Evolutionary conservation across 2,113 vertebrate genomes (phyloP), one percentile per base, ranked within the genome.

Genomic region (Sebastes schlegelii): DNA sequence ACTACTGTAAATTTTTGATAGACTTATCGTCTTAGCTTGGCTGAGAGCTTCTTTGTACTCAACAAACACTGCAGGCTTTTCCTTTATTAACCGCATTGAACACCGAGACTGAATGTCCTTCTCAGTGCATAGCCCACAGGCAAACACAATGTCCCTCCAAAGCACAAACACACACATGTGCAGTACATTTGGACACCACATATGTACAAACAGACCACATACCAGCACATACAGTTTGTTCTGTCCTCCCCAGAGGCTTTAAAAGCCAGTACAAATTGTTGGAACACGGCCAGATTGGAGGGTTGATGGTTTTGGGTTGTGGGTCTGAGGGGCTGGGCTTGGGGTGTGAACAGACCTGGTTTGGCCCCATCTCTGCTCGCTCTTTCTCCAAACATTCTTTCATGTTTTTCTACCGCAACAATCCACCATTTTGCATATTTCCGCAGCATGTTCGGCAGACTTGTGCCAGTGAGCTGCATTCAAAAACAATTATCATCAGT

Each of bases 341-440:
- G 17, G 34, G 58, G 58, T 63, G 82, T 13, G 65, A 63, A 68
- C 19, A 51, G 23, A 88, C 7, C 55, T 43, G 55, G 42, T 77
- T 49, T 69, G 79, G 60, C 66, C 16, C 4, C 10, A 34, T 68
- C 19, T 71, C 43, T 26, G 8, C 65, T 45, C 11, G 62, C 11
- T 55, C 34, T 48, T 26, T 77, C 74, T 74, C 51, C 67, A 82
- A 77, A 84, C 68, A 87, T 73, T 89, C 77, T 65, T 86, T 76
- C 1, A 40, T 54, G 19, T 82, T 82, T 81, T 74, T 81, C 69
- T 43, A 67, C 62, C 17, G 23, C 42, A 58, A 61, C 26, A 60
- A 73, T 73, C 10, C 6, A 0, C 19, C 10, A 54, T 81, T 75
- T 79, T 71, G 46, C 65, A 69, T 69, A 88, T 87, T 83, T 81